These are phyloP conservation scores for Rotaria magnacalcarata DNA, from an alignment of 2,888 invertebrate genomes.

Conservation along the genomic window DNA sequence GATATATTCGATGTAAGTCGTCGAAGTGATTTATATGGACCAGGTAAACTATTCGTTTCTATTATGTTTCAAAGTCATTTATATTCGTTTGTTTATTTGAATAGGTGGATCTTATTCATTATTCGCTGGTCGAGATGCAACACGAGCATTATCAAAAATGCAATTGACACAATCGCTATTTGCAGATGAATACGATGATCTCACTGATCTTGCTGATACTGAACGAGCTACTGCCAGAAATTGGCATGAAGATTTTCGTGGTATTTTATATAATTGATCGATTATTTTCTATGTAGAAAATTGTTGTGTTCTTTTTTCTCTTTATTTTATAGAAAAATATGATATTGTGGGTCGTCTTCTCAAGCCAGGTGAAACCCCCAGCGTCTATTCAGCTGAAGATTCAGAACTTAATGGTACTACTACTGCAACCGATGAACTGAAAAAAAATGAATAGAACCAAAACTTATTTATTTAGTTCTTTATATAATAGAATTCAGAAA, in stretches of 20 bases:
- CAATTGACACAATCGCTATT: conserved; percentile 68
- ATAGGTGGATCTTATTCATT: conserved; percentile 85
- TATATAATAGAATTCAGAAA: neutral
- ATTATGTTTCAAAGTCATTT: neutral
- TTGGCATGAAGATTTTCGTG: conserved; percentile 29
- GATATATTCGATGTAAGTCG: conserved; percentile 85
- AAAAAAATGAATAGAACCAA: neutral
- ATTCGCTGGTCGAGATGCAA: conserved; percentile 90
- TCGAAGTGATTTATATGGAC: conserved; percentile 84
- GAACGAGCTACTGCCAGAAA: conserved; percentile 61
- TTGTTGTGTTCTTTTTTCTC: too few relatives aligned
- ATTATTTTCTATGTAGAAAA: too few relatives aligned
- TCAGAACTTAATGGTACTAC: neutral
- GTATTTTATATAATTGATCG: neutral
- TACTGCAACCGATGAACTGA: neutral
- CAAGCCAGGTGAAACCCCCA: conserved; percentile 82
- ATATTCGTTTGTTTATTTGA: neutral
- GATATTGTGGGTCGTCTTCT: conserved; percentile 80
- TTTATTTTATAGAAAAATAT: conserved; percentile 75
- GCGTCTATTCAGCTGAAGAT: conserved; percentile 85
- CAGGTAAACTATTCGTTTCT: conserved; percentile 66
- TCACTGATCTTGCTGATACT: conserved; percentile 82
- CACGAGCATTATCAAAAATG: conserved; percentile 87
- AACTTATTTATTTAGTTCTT: neutral
- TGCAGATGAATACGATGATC: conserved; percentile 83